Evolutionary conservation across 2,888 invertebrate genomes (phyloP).

Genomic region (Bursaphelenchus okinawaensis): DNA sequence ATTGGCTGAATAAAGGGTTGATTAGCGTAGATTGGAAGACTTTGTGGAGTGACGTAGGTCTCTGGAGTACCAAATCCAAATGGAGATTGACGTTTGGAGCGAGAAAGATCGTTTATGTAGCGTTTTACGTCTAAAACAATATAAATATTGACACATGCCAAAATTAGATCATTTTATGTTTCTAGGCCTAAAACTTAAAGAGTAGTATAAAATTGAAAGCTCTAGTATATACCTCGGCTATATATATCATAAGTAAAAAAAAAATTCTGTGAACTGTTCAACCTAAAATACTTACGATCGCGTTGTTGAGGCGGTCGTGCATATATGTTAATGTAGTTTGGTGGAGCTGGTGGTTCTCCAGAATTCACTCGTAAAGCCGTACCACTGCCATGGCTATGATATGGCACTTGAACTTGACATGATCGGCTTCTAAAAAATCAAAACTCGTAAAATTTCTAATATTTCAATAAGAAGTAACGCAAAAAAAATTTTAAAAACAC

Average conservation of each 20-base stretch:
- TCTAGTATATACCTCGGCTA: no score
- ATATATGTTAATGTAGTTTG: not conserved
- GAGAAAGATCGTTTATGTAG: not conserved
- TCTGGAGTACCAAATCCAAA: not conserved
- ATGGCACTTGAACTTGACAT: constrained; percentile 17
- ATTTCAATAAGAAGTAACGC: no score
- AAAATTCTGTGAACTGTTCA: no score
- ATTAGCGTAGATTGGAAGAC: not conserved
- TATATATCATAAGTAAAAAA: no score
- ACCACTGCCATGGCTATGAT: not conserved
- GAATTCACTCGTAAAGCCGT: not conserved
- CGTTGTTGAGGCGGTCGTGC: not conserved
- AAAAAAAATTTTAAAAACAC: no score
- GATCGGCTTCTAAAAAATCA: constrained; percentile 10
- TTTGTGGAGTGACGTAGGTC: not conserved
- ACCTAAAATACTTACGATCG: no score
- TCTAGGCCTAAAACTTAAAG: no score
- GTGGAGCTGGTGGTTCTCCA: not conserved
- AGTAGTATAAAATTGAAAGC: no score
- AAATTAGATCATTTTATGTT: no score
- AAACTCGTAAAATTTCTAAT: no score
- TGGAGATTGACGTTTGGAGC: not conserved
- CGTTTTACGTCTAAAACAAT: not conserved
- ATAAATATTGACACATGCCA: no score
- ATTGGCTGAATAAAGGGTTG: not conserved